These are phyloP conservation scores for Pseudomyrmex gracilis DNA, from an alignment of 1,140 invertebrate species.

Conservation along the genomic window DNA sequence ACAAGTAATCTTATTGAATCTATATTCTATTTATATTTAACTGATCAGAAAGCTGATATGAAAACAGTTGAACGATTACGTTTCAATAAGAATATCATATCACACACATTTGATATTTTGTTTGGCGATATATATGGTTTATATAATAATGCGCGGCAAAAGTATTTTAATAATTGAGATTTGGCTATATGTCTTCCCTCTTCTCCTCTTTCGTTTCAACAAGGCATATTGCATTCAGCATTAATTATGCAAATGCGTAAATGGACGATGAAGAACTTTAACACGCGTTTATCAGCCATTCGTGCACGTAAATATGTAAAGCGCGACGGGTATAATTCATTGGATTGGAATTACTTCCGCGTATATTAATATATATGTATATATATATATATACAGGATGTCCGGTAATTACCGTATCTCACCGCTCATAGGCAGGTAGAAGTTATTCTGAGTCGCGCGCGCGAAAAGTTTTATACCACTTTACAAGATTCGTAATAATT, in stretches of 20 bases:
- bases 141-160: neutral
- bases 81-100: constrained; percentile 8
- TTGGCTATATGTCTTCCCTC: neutral
- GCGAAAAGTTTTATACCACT: too few relatives aligned
- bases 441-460: too few relatives aligned
- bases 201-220: neutral
- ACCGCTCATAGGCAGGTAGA: too few relatives aligned
- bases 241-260: constrained; percentile 25
- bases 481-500: too few relatives aligned
- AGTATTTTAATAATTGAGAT: neutral
- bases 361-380: neutral
- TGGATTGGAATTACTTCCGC: neutral
- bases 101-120: neutral
- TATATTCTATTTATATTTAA: too few relatives aligned
- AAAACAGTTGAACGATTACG: neutral
- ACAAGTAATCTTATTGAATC: too few relatives aligned
- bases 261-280: constrained; percentile 19
- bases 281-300: neutral
- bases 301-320: constrained; percentile 7
- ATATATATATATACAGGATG: too few relatives aligned
- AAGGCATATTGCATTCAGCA: neutral
- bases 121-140: neutral
- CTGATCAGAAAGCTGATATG: too few relatives aligned
- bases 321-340: constrained; percentile 9
- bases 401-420: too few relatives aligned